Evolutionary conservation across 2,888 invertebrate species (phyloP), one percentile per base, ranked within the genome.

Genomic region (Stenurella melanura): DNA sequence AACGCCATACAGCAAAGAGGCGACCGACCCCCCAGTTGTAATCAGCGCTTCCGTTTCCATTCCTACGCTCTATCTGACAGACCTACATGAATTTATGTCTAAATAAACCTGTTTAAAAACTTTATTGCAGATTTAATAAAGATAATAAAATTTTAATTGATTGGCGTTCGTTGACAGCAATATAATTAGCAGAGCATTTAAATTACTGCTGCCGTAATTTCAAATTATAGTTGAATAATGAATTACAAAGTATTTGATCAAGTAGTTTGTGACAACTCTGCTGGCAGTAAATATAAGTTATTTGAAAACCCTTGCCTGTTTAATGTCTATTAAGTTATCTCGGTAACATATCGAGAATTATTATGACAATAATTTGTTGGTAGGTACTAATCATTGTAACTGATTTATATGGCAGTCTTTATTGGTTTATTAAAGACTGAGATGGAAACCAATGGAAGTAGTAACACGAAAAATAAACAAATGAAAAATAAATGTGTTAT

Each of bases 81-180:
- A 50, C 15, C 42, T 15, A 2, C 50, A n/a, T 50, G 50, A 12
- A 50, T 0, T 15, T n/a, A 30, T 63, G 34, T 34, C 17, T 63
- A 34, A 34, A 63, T 63, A 63, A 63, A 18, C 34, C 15, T 17
- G 61, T 30, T 63, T 3, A 63, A 63, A 34, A 30, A 34, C 34
- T 63, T 63, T 34, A 63, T 18, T 1, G 34, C 30, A 30, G 30
- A 30, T 30, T 63, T 50, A 63, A 63, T 63, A 63, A 63, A 63
- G 61, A 63, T 63, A 63, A 63, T 63, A 63, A 63, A 63, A 34
- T 63, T 34, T 63, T 63, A 63, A 63, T 63, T 63, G 61, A 63
- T 63, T 26, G 34, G 10, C 18, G 17, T 34, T 18, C 34, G 30
- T 63, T 63, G 34, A 17, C 61, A 30, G 61, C 30, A n/a, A 34